Evolutionary conservation across 1,140 invertebrate species (phyloP).

Genomic region (Procambarus clarkii): DNA sequence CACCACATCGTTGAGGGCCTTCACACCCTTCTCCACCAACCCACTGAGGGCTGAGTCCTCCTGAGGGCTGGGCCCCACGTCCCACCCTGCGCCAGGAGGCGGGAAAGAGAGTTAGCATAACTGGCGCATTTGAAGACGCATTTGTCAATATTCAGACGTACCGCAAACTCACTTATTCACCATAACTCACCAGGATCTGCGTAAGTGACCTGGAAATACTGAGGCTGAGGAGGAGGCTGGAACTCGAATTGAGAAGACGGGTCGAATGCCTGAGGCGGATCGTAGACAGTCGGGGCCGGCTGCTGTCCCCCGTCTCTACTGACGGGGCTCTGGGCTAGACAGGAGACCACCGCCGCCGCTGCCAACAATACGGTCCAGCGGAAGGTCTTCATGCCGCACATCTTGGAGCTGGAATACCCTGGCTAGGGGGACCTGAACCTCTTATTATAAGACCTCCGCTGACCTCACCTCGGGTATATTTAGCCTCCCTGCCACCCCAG

Average conservation of each 20-base stretch:
- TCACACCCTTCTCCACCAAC: conserved; percentile 15
- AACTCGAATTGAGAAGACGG: neutral
- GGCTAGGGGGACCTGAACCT: neutral
- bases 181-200: neutral
- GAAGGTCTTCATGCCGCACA: neutral
- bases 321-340: neutral
- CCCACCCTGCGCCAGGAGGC: neutral
- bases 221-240: neutral
- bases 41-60: neutral
- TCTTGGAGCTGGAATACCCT: neutral
- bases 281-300: no score
- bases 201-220: neutral
- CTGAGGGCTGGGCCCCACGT: neutral
- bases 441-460: conserved; percentile 31
- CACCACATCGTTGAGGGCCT: neutral
- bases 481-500: neutral
- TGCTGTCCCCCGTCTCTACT: neutral
- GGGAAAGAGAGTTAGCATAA: no score
- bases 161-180: no score
- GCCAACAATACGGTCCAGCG: neutral
- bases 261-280: neutral
- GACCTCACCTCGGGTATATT: neutral
- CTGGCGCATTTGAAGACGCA: no score
- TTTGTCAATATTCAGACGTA: no score
- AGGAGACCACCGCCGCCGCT: neutral